Conservation (phyloP, 2,797 vertebrate genomes). For the Miichthys miiuy region DNA sequence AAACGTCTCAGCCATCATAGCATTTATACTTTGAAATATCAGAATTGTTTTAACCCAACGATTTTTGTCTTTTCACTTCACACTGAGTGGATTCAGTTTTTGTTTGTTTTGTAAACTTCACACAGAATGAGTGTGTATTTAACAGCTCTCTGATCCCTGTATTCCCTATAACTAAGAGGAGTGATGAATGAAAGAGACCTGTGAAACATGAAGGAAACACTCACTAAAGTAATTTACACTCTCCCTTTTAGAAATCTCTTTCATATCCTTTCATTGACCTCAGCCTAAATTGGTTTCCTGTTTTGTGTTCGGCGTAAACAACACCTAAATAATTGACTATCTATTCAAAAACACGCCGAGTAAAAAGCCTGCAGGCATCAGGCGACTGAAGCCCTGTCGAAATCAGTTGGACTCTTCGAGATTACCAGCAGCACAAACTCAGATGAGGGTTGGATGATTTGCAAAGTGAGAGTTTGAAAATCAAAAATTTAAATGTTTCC, state of each 20-base stretch:
- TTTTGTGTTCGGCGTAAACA: conserved; percentile 57
- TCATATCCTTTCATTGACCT: conserved; percentile 60
- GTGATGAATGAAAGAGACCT: conserved; percentile 19
- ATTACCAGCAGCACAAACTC: conserved; percentile 1
- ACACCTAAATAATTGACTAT: conserved; percentile 71
- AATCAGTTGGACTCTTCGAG: conserved; percentile 19
- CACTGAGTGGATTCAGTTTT: conserved; percentile 1
- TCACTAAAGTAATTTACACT: conserved; percentile 47
- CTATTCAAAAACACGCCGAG: conserved; percentile 40
- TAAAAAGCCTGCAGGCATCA: conserved; percentile 29
- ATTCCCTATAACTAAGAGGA: conserved; percentile 1
- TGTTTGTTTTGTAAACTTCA: conserved; percentile 24
- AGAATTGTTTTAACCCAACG: not conserved
- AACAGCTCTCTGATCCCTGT: conserved; percentile 21
- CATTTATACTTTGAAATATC: not conserved
- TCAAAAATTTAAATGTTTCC: not conserved
- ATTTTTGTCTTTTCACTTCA: not conserved
- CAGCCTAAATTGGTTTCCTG: conserved; percentile 55
- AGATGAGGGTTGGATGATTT: not conserved
- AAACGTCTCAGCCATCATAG: not conserved
- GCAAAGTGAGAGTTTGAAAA: not conserved
- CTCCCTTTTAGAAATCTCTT: conserved; percentile 25
- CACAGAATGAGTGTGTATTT: conserved; percentile 18
- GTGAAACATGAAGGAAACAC: conserved; percentile 29
- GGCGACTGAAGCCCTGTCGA: conserved; percentile 15